phyloP scores from a whole-genome alignment of 2,113 vertebrate genomes.

The Stigmatopora nigra region DNA sequence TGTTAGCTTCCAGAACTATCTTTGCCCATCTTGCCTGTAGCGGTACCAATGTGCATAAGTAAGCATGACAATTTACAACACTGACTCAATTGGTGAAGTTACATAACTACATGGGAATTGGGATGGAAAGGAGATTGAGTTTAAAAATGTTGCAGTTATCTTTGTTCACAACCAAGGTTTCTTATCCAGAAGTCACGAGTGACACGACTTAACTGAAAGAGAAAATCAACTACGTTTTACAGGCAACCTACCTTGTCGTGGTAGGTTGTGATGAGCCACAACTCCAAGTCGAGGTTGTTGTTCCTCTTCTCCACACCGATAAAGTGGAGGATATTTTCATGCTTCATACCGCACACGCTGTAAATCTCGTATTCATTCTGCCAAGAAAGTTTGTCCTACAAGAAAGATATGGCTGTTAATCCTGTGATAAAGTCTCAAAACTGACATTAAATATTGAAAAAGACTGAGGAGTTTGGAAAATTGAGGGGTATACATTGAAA shows the following conservation, averaged over 20 bases:
- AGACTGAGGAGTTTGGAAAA: not conserved
- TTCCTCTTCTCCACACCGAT: slow-evolving; percentile 93
- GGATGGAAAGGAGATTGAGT: not conserved
- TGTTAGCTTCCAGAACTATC: not conserved
- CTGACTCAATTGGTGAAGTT: not conserved
- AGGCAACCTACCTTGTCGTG: slow-evolving; percentile 82
- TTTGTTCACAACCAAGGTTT: not conserved
- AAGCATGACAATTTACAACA: not conserved
- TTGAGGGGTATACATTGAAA: not conserved
- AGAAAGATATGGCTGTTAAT: slow-evolving; percentile 4
- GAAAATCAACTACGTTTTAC: not conserved
- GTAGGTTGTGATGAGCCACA: slow-evolving; percentile 94
- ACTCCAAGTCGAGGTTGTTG: slow-evolving; percentile 88
- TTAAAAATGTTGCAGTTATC: not conserved
- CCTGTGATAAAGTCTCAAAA: not conserved
- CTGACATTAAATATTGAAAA: not conserved
- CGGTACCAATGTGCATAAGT: not conserved
- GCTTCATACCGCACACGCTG: slow-evolving; percentile 92
- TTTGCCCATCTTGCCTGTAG: not conserved
- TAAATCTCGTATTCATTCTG: slow-evolving; percentile 98
- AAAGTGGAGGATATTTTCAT: slow-evolving; percentile 92
- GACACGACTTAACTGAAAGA: not conserved
- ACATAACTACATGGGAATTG: not conserved
- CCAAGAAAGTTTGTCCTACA: slow-evolving; percentile 95
- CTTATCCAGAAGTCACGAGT: not conserved